Base-by-base conservation (phyloP, 2,888 invertebrate genomes). In the Orchesella flavescens region DNA sequence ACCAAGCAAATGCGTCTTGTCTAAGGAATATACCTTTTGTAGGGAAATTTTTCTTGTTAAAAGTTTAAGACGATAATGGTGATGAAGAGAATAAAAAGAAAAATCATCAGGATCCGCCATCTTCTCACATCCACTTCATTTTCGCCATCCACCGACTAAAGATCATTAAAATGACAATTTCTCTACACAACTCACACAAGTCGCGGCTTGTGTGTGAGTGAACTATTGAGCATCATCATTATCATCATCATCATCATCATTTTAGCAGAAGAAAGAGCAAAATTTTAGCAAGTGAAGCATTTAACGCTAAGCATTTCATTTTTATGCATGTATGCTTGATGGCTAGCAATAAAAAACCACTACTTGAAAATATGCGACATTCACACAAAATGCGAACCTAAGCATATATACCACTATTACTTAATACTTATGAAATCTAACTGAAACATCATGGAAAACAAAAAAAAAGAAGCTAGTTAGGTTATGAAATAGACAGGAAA, bases 91-190 rank as follows among this genome's bases (percentile, higher is more conserved):
- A 12, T 17, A 53, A 24, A 19, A 13, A 73, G 19, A 73, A 21
- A 74, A 57, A 81, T 69, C 61, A n/a, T 65, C 80, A 43, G 34
- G 49, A 59, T 65, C n/a, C 46, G 34, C 34, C 34, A 34, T 34
- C 34, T 34, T n/a, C n/a, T n/a, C n/a, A n/a, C 34, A 34, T 82
- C 61, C 68, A 71, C 53, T 71, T 77, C 83, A 83, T 82, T 77
- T 75, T 82, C 59, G 59, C 61, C 19, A 66, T 63, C 34, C 66
- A 74, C 72, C 57, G 59, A 59, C 73, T 78, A 83, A 78, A 83
- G 83, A 83, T 83, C 83, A 83, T 83, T 83, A 83, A 83, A 83
- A 83, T 83, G 83, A 83, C 83, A 78, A 83, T 83, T 83, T 78
- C 78, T 78, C 83, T 73, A 68, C 78, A 83, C 79, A 69, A 34